Conservation (phyloP, 2,113 vertebrate species). For the Trachemys scripta region DNA sequence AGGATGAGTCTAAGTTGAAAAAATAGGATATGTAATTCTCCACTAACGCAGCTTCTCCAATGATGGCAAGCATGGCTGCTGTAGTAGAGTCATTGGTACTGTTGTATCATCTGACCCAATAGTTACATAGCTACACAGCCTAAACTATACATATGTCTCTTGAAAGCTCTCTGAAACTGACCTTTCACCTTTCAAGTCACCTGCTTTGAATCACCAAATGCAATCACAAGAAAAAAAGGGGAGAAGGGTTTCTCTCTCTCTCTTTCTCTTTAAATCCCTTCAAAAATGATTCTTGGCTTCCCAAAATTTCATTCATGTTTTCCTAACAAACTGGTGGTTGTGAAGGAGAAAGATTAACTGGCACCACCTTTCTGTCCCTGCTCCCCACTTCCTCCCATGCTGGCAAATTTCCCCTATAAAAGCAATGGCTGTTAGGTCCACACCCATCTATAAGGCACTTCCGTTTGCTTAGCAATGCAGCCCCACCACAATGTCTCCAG, state of each 20-base stretch:
- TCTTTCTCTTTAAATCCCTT: not conserved
- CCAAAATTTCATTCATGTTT: not conserved
- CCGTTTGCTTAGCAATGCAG: not conserved
- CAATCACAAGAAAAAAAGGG: not conserved
- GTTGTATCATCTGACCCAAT: not conserved
- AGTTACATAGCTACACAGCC: not conserved
- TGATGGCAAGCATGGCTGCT: not conserved
- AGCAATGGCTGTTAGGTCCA: not conserved
- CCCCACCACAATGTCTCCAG: not conserved
- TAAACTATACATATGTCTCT: not conserved
- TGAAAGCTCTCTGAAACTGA: not conserved
- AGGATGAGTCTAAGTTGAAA: not conserved
- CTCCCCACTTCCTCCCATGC: not conserved
- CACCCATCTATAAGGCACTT: accelerated
- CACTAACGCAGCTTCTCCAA: not conserved
- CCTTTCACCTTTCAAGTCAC: not conserved
- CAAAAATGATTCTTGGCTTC: not conserved
- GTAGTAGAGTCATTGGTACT: not conserved
- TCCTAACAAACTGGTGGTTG: not conserved
- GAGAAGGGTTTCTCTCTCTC: not conserved
- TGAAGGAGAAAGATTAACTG: not conserved
- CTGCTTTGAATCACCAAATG: not conserved
- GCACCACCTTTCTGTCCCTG: accelerated
- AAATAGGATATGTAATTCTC: not conserved
- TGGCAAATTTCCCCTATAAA: not conserved